Percentiles rank a stretch among this genome's conserved stretches.
Conservation (phyloP, 1,140 invertebrate genomes). For the Heterodera schachtii region DNA sequence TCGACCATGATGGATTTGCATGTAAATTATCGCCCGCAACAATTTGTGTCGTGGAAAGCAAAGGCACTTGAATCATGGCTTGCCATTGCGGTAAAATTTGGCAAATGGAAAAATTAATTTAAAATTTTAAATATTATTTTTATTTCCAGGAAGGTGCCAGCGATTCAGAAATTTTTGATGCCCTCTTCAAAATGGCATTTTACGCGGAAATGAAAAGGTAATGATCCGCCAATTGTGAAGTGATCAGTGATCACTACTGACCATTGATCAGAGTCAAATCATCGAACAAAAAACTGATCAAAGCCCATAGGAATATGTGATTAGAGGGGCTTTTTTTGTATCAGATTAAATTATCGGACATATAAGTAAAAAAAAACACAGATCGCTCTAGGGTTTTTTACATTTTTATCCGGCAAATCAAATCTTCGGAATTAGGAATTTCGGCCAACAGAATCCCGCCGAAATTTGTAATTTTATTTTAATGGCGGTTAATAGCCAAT, state of each 20-base stretch:
- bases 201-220: conserved; percentile 20
- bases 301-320: no score
- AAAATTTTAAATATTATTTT: background rate
- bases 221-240: background rate
- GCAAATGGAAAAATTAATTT: background rate
- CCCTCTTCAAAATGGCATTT: conserved; percentile 37
- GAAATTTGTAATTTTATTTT: no score
- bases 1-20: background rate
- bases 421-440: no score
- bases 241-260: no score
- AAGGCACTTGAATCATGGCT: background rate
- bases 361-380: no score
- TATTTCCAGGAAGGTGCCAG: background rate
- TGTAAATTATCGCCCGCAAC: background rate
- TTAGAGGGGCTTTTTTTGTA: no score
- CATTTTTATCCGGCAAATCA: no score
- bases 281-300: background rate
- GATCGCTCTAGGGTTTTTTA: no score
- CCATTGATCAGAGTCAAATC: background rate
- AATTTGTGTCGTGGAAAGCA: background rate
- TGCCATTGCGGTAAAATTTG: background rate
- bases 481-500: no score
- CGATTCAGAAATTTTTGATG: conserved; percentile 22
- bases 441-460: no score
- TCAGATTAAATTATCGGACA: no score